phyloP scores from a whole-genome alignment of 2,113 vertebrate genomes.

The Oryzias javanicus region DNA sequence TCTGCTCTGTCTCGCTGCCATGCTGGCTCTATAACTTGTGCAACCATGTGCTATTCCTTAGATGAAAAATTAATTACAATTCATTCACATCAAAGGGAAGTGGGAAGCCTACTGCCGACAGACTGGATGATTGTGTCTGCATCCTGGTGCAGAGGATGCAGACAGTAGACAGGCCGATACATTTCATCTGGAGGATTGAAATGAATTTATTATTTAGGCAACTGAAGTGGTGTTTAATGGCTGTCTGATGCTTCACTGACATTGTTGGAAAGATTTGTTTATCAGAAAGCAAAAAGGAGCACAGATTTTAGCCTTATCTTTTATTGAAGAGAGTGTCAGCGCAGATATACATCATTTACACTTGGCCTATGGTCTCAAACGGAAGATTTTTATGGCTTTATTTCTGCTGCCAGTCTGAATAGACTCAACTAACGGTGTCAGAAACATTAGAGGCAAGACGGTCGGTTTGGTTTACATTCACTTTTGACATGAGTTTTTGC shows the following conservation, averaged over 20 bases:
- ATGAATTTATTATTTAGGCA: slow-evolving; percentile 54
- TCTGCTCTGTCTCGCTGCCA: slow-evolving; percentile 35
- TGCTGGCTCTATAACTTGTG: slow-evolving; percentile 45
- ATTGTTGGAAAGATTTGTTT: slow-evolving; percentile 38
- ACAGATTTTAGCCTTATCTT: slow-evolving; percentile 41
- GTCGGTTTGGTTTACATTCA: slow-evolving; percentile 15
- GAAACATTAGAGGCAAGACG: slow-evolving; percentile 7
- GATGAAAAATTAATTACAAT: slow-evolving; percentile 67
- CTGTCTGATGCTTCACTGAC: slow-evolving; percentile 36
- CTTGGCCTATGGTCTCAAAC: slow-evolving; percentile 18
- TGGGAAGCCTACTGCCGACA: slow-evolving; percentile 43
- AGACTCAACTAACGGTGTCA: slow-evolving; percentile 9
- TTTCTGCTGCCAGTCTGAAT: slow-evolving; percentile 8
- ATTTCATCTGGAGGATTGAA: slow-evolving; percentile 40
- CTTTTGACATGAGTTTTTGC: slow-evolving; percentile 9
- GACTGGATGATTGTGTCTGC: slow-evolving; percentile 45
- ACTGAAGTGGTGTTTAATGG: slow-evolving; percentile 23
- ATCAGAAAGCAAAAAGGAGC: slow-evolving; percentile 22
- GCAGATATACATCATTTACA: slow-evolving; percentile 37
- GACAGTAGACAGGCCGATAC: slow-evolving; percentile 35
- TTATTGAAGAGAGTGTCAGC: slow-evolving; percentile 45
- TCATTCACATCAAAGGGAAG: slow-evolving; percentile 68
- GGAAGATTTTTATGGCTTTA: slow-evolving; percentile 12
- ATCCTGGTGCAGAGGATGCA: slow-evolving; percentile 43
- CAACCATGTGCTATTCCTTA: slow-evolving; percentile 54